Evolutionary conservation across 2,113 vertebrate species (phyloP).

Genomic region (Oenanthe melanoleuca): DNA sequence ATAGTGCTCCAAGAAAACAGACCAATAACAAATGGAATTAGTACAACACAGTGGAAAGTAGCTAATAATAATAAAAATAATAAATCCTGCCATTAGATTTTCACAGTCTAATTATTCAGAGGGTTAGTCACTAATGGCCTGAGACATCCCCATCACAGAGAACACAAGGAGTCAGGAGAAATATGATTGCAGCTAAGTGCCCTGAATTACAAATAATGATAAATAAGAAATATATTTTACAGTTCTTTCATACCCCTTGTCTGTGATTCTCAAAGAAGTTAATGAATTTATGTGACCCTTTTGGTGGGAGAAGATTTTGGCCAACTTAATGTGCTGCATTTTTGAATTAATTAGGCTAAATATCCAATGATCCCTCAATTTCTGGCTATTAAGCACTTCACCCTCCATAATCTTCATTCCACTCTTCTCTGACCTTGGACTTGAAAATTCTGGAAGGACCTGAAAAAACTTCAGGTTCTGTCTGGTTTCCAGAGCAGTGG

Average conservation of each 20-base stretch:
- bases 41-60: neutral
- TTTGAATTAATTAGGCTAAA: neutral
- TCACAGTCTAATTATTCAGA: slow-evolving; percentile 52
- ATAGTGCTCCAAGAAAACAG: slow-evolving; percentile 11
- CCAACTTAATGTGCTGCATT: neutral
- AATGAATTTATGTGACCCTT: neutral
- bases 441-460: neutral
- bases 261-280: neutral
- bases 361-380: neutral
- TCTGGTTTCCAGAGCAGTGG: neutral
- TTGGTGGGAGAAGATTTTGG: neutral
- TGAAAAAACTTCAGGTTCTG: neutral
- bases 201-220: neutral
- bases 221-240: slow-evolving; percentile 26
- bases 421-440: neutral
- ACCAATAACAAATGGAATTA: neutral
- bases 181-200: slow-evolving; percentile 23
- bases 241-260: neutral
- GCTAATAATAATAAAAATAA: slow-evolving; percentile 13
- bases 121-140: slow-evolving; percentile 48
- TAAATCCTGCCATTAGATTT: slow-evolving; percentile 26
- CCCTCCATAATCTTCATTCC: neutral
- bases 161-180: neutral
- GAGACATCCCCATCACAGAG: slow-evolving; percentile 43
- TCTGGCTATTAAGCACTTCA: neutral